Conservation (phyloP, 2,797 vertebrate species). For the Mus spretus region DNA sequence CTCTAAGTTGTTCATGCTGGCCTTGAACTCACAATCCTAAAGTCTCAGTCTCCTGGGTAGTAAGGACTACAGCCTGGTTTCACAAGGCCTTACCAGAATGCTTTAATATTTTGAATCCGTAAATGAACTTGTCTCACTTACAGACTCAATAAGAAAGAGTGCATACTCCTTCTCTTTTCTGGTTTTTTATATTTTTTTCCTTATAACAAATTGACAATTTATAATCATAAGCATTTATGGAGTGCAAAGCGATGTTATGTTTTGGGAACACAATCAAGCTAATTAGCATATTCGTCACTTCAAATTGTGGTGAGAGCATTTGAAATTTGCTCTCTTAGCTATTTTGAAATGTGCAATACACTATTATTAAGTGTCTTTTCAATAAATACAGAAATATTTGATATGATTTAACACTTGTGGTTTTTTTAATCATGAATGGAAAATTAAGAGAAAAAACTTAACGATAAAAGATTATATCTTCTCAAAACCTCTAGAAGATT, state of each 20-base stretch:
- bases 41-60: neutral
- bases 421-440: neutral
- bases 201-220: conserved; percentile 42
- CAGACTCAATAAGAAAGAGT: conserved; percentile 11
- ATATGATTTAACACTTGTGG: neutral
- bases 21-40: neutral
- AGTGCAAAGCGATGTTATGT: neutral
- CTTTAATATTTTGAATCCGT: conserved; percentile 47
- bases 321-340: conserved; percentile 16
- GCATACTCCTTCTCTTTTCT: conserved; percentile 11
- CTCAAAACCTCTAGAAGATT: conserved; percentile 18
- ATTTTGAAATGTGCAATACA: conserved; percentile 30
- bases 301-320: conserved; percentile 32
- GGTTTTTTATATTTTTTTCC: neutral
- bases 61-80: neutral
- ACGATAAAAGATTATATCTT: conserved; percentile 35
- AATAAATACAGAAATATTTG: conserved; percentile 48
- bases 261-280: conserved; percentile 14
- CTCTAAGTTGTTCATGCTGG: neutral
- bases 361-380: conserved; percentile 16
- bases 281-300: conserved; percentile 16
- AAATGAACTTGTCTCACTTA: conserved; percentile 29
- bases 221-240: neutral
- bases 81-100: neutral
- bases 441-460: conserved; percentile 61